Evolutionary conservation across 2,113 vertebrate genomes (phyloP).

Genomic region (Pycnonotus jocosus): DNA sequence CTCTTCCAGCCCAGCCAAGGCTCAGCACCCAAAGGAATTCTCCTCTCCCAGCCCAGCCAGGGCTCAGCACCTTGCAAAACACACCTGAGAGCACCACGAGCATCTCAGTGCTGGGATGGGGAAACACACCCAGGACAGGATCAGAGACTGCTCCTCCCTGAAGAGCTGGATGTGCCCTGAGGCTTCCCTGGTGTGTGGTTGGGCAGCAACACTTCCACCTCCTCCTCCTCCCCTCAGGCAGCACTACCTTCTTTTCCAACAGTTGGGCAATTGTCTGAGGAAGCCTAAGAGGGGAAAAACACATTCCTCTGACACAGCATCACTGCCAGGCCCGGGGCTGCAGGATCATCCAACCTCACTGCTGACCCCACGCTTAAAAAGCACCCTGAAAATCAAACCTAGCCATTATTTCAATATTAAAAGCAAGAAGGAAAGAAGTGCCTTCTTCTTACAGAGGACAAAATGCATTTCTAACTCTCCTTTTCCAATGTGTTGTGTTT

Average conservation of each 20-base stretch:
- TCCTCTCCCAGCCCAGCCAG: neutral
- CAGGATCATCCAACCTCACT: neutral
- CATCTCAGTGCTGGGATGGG: neutral
- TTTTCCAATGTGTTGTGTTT: neutral
- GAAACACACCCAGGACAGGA: neutral
- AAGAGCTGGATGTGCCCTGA: neutral
- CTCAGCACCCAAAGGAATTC: neutral
- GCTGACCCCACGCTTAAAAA: neutral
- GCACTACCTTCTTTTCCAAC: neutral
- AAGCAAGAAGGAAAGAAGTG: neutral
- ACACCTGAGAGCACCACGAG: fast-evolving
- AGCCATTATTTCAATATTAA: neutral
- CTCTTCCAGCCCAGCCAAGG: neutral
- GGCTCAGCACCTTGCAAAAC: neutral
- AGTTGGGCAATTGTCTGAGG: neutral
- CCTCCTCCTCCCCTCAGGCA: neutral
- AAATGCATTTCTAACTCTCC: neutral
- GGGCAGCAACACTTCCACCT: neutral
- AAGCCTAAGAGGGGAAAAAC: neutral
- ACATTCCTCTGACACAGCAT: neutral
- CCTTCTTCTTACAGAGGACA: neutral
- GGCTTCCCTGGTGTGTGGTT: fast-evolving
- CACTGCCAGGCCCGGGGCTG: neutral
- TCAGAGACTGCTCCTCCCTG: fast-evolving
- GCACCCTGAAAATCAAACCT: neutral